Base-by-base conservation (phyloP, 2,888 invertebrate genomes). In the Lapara coniferarum region DNA sequence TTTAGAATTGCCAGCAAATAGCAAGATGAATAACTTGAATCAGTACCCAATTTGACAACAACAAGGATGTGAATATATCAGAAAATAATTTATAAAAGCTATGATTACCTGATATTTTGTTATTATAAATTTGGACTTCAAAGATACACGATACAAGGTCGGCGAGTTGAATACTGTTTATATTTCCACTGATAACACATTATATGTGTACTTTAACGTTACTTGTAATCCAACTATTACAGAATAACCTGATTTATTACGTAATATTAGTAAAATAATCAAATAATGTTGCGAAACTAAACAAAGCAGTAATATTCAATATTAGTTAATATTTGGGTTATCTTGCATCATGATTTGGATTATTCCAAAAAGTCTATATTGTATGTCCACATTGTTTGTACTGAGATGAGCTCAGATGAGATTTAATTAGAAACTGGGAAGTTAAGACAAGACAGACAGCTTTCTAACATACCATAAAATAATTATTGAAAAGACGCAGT, bases 181-280 rank as follows among this genome's bases (percentile, higher is more conserved):
- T 46, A 10, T 46, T 59, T 46, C 19, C 12, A 63, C 63, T 49
- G 63, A 63, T 63, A 63, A 63, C 63, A 63, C 63, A 13, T 63
- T 19, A 19, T 63, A 19, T 25, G 63, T 63, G 63, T 63, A 63
- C 19, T 63, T 63, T 63, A 63, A 12, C 49, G 63, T 49, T 59
- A 46, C 49, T 49, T 63, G 49, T 63, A 63, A 49, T 49, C 63
- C 63, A 13, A 63, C 46, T 46, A 19, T 19, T 63, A 49, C 13
- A 63, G 49, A 63, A 46, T 49, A 63, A 63, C 46, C 46, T 63
- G 63, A 63, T 63, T 63, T 63, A 63, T 63, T 10, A 49, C 49
- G 19, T 49, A 63, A 63, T 63, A 49, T 49, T 63, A 63, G n/a
- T 63, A 63, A 63, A 63, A 63, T 63, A 63, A 63, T 63, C 63